Conservation (phyloP, 35 echinoderm and acorn worm species). For the Ptychodera flava region DNA sequence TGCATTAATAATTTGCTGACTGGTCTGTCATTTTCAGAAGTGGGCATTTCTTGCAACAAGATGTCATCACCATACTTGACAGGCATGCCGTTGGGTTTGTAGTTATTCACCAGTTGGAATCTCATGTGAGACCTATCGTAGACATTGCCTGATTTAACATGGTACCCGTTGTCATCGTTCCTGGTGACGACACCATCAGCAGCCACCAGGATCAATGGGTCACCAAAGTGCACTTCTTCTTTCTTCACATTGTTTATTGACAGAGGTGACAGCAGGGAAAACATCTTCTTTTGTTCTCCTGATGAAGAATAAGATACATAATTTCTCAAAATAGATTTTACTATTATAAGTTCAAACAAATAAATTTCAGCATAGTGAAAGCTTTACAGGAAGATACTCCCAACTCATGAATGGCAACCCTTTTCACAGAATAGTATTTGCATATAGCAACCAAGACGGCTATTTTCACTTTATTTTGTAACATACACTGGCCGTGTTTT, state of each 20-base stretch:
- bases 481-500: no score
- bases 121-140: background rate
- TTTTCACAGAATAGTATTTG: no score
- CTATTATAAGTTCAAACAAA: no score
- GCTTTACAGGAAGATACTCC: no score
- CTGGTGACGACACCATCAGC: background rate
- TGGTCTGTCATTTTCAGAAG: background rate
- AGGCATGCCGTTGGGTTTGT: background rate
- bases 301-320: no score
- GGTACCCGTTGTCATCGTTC: background rate
- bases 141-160: background rate
- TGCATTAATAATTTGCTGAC: background rate
- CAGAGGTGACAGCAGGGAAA: background rate
- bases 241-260: background rate
- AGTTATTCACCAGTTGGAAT: background rate
- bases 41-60: background rate
- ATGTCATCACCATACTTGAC: background rate
- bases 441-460: no score
- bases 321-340: no score
- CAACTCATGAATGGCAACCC: no score
- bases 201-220: background rate
- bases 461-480: no score
- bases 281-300: background rate
- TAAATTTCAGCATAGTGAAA: no score
- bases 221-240: background rate